Evolutionary conservation across 2,888 invertebrate genomes (phyloP), one percentile per base, ranked within the genome.

Genomic region (Horisme vitalbata): DNA sequence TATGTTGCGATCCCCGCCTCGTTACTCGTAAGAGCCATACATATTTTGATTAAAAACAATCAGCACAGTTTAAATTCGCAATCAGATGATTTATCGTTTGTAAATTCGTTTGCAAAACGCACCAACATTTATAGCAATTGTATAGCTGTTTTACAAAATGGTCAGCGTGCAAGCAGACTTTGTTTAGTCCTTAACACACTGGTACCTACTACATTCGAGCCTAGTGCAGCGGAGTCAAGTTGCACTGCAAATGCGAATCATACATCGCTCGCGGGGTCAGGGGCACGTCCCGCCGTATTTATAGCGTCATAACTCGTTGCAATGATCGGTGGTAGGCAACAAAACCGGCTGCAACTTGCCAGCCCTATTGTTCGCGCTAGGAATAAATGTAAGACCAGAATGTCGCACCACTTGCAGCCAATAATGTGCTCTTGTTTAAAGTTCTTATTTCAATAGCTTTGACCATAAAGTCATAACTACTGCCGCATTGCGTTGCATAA

Each of bases 231-330:
- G 11, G 35, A 50, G 49, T 50, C 52, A 55, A 58, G 55, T 52
- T 56, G 45, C 55, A 45, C 30, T 35, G 39, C 48, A 39, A 41
- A 38, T 30, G 53, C 46, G 48, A 56, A 50, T 47, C 50, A 54
- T 57, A 57, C 58, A 63, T 55, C 60, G 71, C 63, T 66, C 75
- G 69, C 47, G 74, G 65, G 83, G 81, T 83, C 85, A 81, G 71
- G 81, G 83, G 83, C 86, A 82, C 83, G 83, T 83, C 79, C 72
- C 70, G 73, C 65, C 59, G 73, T 85, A 87, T 85, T 88, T 84
- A 88, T 87, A 79, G 84, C 80, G 61, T 82, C 85, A 76, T 86
- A 83, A 87, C 85, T 85, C 74, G 79, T 75, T 75, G 71, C 77
- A 73, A 73, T 77, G 80, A 85, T 83, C 75, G 82, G 75, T 74